Base-by-base conservation (phyloP, 2,888 invertebrate species). In the Acanthoscelides obtectus region DNA sequence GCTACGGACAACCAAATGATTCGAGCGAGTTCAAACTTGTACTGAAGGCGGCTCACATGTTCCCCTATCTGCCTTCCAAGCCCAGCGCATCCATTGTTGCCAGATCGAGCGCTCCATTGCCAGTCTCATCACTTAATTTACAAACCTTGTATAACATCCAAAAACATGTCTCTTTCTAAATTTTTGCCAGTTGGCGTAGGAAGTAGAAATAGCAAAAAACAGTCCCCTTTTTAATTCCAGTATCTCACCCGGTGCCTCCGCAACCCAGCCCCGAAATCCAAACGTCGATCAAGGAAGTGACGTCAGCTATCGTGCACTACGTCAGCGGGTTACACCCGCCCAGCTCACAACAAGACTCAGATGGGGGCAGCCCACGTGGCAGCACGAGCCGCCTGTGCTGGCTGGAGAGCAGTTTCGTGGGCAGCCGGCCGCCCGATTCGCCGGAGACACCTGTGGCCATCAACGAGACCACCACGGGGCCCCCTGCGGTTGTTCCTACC, bases 321-420 rank as follows among this genome's bases (percentile, higher is more conserved):
- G 95, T 96, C 74, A 92, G 92, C 75, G 92, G 91, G 0, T 80
- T 90, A 79, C 90, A 89, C 83, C 91, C 89, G 72, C 76, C 76
- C 67, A 78, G 79, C 77, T 78, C 79, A 20, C 82, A 81, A 70
- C 82, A 83, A 71, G 74, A 84, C 70, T 83, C 84, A 22, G 78
- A 77, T 64, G 83, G 83, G 6, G 81, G 80, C 12, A 83, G 84
- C 73, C 88, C 90, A 67, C 85, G 90, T 66, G 90, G 92, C 83
- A 92, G 91, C 83, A 90, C 90, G 82, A 90, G 91, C 81, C 90
- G 91, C 81, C 85, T 95, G 81, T 94, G 93, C 85, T 96, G 97
- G 96, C 89, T 96, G 84, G 97, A 97, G 86, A 96, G 95, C 86
- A 95, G 95, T 76, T 97, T 97, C 84, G 93, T 94, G 74, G 94